Base-by-base conservation (phyloP, 1,140 invertebrate genomes). In the Tetramorium parvispinum region DNA sequence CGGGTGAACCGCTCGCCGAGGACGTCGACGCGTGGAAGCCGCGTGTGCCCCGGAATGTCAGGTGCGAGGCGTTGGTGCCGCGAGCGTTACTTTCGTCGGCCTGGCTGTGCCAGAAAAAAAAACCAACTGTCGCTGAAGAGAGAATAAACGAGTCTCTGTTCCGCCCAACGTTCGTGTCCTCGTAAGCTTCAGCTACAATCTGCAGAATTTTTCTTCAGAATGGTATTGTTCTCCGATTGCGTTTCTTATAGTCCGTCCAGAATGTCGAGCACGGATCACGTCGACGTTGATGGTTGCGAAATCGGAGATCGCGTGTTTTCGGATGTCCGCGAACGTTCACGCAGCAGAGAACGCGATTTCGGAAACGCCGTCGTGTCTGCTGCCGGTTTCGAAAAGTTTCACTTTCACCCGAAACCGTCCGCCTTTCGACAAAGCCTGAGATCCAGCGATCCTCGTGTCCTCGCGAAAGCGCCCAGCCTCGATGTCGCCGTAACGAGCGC, bases 371-470 rank as follows among this genome's bases (percentile, higher is more conserved):
- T 51, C 21, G 8, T 2, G 5, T n/a, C 51, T 16, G 16, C 27
- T 75, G 16, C 1, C 70, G 65, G 27, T 32, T 61, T 6, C 2
- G 6, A 7, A 55, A 85, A 85, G 51, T 70, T 65, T 43, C 85
- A 83, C 87, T 87, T 87, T 82, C 76, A 82, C 85, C 68, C 8
- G 68, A 46, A 68, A 68, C n/a, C n/a, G 32, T 1, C 32, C 61
- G 32, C 7, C 10, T 43, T 43, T 40, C 63, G n/a, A 43, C 21
- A 40, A n/a, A 6, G n/a, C 59, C 32, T 7, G 32, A 65, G 1
- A 16, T 13, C 13, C 59, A 13, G 18, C 16, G n/a, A 11, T 0
- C 6, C 43, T 11, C 8, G 37, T 21, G 37, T 40, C 18, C 63
- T 37, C 63, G 63, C 63, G 63, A 24, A 40, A 40, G 8, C 4